Evolutionary conservation across 1,140 invertebrate species (phyloP), one percentile per base, ranked within the genome.

Genomic region (Neodiprion fabricii): DNA sequence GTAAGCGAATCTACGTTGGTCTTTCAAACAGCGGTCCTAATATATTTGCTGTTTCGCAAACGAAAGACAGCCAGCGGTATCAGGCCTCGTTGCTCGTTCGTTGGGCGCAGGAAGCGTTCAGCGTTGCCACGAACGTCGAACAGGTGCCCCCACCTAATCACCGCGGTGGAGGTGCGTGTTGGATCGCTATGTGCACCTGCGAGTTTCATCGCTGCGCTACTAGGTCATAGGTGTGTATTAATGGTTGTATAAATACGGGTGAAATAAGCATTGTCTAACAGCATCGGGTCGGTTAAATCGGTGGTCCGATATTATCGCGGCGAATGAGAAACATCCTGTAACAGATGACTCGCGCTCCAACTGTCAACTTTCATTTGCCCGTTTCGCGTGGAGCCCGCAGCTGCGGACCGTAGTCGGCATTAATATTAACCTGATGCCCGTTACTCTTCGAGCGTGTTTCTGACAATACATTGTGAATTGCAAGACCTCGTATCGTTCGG

Each of bases 201-300:
- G 70, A 61, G 48, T 50, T 71, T 70, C 73, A 72, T 74, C 53
- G n/a, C n/a, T 17, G 53, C 28, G 28, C 73, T 61, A 75, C 77
- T 75, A 80, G 76, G 76, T 76, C 74, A 74, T 40, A 76, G 76
- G 79, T 80, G 79, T 70, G 77, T 76, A 75, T 74, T 49, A 71
- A 74, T 75, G 78, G 70, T 40, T 61, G 11, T 4, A 17, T 61
- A 17, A 9, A 61, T 40, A 1, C 28, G 28, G 28, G 28, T 40
- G 28, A 40, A 40, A 40, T 40, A 40, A 40, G 1, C 28, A 40
- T 3, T 5, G 28, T 40, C 28, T 40, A 40, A 40, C 5, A 3
- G 28, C 28, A 40, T 40, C 28, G 2, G 28, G 5, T 40, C 28
- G 28, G 28, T 40, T 40, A 40, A 5, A 40, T 40, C 28, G 28